Evolutionary conservation across 2,888 invertebrate species (phyloP).

Genomic region (Andrena bucephala): DNA sequence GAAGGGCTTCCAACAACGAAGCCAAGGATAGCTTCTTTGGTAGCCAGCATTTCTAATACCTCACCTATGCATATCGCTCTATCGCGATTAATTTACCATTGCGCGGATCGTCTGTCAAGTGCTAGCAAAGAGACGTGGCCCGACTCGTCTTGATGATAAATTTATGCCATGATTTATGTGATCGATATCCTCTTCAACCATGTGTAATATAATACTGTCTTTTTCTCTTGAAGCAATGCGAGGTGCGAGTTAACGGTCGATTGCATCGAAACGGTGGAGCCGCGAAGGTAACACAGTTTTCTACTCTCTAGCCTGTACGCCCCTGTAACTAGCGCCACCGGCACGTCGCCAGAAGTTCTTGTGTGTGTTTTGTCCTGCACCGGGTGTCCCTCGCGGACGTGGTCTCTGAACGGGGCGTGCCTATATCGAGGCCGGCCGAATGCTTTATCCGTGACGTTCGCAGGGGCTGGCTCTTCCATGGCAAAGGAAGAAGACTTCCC

Average conservation of each 20-base stretch:
- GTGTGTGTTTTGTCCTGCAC: constrained; percentile 22
- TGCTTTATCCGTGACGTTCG: constrained; percentile 13
- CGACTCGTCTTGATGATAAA: not conserved
- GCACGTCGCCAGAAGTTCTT: constrained; percentile 57
- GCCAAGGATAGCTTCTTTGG: constrained; percentile 72
- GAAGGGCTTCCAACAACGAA: constrained; percentile 71
- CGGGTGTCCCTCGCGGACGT: constrained; percentile 12
- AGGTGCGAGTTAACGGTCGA: constrained; percentile 81
- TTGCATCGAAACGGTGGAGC: constrained; percentile 79
- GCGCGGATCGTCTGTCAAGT: not conserved
- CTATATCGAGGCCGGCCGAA: constrained; percentile 13
- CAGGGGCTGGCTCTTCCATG: not conserved
- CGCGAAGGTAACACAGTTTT: constrained; percentile 83
- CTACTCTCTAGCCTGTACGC: constrained; percentile 54
- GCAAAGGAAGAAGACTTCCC: not conserved
- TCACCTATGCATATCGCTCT: not conserved
- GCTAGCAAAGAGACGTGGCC: not conserved
- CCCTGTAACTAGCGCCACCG: constrained; percentile 78
- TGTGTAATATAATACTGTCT: constrained; percentile 71
- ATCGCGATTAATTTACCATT: not conserved
- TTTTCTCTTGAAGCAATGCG: constrained; percentile 80
- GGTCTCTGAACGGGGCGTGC: constrained; percentile 3
- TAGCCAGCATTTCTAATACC: not conserved
- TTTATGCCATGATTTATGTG: not conserved
- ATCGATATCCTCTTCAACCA: constrained; percentile 1